Conservation (phyloP, 2,113 vertebrate genomes). For the Pelecanoides urinatrix region DNA sequence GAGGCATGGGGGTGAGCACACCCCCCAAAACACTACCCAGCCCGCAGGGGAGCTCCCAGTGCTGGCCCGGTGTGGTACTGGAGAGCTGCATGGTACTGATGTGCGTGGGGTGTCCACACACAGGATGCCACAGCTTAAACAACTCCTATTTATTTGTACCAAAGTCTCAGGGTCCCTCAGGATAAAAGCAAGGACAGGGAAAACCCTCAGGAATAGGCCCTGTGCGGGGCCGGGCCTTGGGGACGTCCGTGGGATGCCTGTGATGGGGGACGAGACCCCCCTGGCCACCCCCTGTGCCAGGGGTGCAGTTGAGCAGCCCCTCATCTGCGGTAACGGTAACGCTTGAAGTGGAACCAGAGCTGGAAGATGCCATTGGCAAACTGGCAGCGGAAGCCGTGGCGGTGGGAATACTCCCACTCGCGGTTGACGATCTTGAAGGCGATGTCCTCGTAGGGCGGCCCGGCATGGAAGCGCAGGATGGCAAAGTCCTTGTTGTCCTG, state of each 20-base stretch:
- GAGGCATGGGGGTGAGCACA: neutral
- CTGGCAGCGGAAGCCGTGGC: slow-evolving; percentile 97
- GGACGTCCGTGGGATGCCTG: fast-evolving
- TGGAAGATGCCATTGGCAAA: slow-evolving; percentile 98
- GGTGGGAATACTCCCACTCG: slow-evolving; percentile 97
- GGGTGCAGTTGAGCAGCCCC: fast-evolving
- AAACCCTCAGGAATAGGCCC: neutral
- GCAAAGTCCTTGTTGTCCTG: slow-evolving; percentile 95
- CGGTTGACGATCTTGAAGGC: slow-evolving; percentile 97
- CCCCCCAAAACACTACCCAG: fast-evolving
- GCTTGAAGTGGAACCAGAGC: slow-evolving; percentile 98
- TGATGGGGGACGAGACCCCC: fast-evolving
- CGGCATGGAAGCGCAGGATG: slow-evolving; percentile 92
- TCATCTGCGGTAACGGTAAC: slow-evolving; percentile 93
- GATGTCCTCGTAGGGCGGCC: slow-evolving; percentile 96
- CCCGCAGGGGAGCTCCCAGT: neutral
- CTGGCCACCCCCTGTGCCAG: fast-evolving
- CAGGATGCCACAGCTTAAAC: neutral
- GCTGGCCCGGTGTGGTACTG: fast-evolving
- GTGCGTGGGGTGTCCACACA: fast-evolving
- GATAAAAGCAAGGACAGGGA: neutral
- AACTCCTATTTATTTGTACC: slow-evolving; percentile 16
- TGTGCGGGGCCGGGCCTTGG: neutral
- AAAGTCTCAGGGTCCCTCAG: neutral
- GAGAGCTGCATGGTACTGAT: fast-evolving